Evolutionary conservation across 2,797 vertebrate genomes (phyloP), one percentile per base, ranked within the genome.

Genomic region (Crocidura indochinensis): DNA sequence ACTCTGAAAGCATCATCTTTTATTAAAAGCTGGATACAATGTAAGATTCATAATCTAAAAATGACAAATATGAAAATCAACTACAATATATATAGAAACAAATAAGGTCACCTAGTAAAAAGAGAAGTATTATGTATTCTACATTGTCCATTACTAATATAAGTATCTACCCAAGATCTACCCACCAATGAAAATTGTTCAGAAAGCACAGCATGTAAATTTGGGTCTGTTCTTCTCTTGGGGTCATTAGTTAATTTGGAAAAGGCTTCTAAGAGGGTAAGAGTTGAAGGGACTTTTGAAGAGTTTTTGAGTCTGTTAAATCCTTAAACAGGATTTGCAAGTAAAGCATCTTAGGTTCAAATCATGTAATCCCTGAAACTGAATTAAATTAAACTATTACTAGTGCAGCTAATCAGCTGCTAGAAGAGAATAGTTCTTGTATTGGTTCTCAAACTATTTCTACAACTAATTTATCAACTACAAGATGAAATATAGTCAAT

Each of bases 401-500:
- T n/a, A 71, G 15, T 24, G 31, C 14, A 38, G 26, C 51, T 17
- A 53, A 64, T 6, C 69, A 46, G 26, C 60, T 69, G 29, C 31
- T 47, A 68, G 17, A 84, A 79, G 88, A 78, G 87, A 68, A 65
- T 4, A 84, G 60, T 56, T n/a, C n/a, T 17, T 44, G 44, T 2
- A 8, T 6, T 53, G 46, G 20, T 17, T 14, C 31, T 83, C 72
- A 60, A 86, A 56, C 49, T 62, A 82, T 29, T 85, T 85, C 83
- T 73, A 74, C 27, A 85, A 72, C 73, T 67, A 49, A 86, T 65
- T 74, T 72, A 22, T 46, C 71, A 60, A 87, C 60, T 53, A 80
- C 2, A 82, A 79, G 46, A 74, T 65, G 60, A 79, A 85, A 72
- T n/a, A 89, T 1, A 85, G n/a, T 80, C 72, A 88, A 24, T 27